Base-by-base conservation (phyloP, 2,113 vertebrate genomes). In the Etia nguti region DNA sequence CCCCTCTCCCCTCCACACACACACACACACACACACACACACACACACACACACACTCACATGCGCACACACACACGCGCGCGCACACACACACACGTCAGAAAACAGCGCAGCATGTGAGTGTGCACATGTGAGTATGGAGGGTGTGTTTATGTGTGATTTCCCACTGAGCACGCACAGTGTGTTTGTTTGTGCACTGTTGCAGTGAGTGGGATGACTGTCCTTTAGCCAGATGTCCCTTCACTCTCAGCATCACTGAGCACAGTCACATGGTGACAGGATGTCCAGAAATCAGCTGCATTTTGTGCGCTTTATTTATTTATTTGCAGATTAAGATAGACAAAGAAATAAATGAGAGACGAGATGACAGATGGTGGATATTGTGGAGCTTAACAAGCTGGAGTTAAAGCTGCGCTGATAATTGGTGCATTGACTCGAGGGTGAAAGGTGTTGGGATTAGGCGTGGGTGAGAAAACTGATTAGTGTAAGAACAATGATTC, bases 151-250 rank as follows among this genome's bases (percentile, higher is more conserved):
- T 85, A 82, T 83, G 88, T 90, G 60, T 22, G 83, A 83, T 83
- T 83, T 88, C 86, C 80, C 87, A 22, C 83, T 52, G 73, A 86
- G 91, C 60, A 20, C 2, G 31, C 29, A 36, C 82, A n/a, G 34
- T 29, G 80, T 75, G 87, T 86, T 65, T 93, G 85, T 90, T 77
- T 84, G 84, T 86, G 62, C 57, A 68, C 79, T 16, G 82, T 54
- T 88, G 20, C 75, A 68, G 68, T 62, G 82, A 88, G 68, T 24
- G 43, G 65, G 86, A 88, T 1, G 85, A 86, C 41, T 43, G 91
- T 85, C 90, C 84, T 87, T 80, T 38, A 83, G 60, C 80, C 87
- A 90, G 59, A 91, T 83, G 90, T 86, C 80, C 54, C 36, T 20
- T 70, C 41, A 12, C 46, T 29, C 48, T 84, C 57, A 36, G 75